Evolutionary conservation across 2,113 vertebrate species (phyloP).

Genomic region (Cricetomys ansorgei): DNA sequence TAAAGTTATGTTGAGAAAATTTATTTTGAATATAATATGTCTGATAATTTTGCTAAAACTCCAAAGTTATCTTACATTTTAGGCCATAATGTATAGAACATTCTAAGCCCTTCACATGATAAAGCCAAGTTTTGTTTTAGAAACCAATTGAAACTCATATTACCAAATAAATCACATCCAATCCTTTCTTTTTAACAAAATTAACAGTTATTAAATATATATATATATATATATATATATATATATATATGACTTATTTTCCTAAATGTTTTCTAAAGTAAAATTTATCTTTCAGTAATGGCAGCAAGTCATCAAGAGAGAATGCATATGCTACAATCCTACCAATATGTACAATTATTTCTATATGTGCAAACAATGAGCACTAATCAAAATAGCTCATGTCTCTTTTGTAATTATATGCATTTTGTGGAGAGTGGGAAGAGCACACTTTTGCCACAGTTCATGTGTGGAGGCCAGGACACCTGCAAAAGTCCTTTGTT

Average conservation of each 20-base stretch:
- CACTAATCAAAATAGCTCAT: too few species aligned
- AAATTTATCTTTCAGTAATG: background rate
- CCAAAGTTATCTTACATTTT: background rate
- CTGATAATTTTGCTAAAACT: constrained; percentile 38
- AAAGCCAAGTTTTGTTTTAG: background rate
- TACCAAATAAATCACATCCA: background rate
- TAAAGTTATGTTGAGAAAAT: background rate
- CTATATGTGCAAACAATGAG: too few species aligned
- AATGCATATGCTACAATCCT: background rate
- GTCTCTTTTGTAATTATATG: too few species aligned
- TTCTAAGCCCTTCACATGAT: background rate
- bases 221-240: background rate
- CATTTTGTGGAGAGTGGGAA: too few species aligned
- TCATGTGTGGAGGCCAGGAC: too few species aligned
- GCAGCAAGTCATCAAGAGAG: background rate
- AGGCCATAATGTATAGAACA: background rate
- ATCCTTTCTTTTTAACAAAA: background rate
- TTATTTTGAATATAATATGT: constrained; percentile 16
- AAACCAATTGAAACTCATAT: constrained; percentile 33
- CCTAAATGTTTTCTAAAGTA: background rate
- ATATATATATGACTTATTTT: background rate
- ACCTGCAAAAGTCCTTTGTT: too few species aligned
- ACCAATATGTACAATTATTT: background rate
- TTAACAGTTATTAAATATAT: constrained; percentile 2
- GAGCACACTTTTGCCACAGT: too few species aligned